Evolutionary conservation across 2,113 vertebrate genomes (phyloP).

Genomic region (Rhombomys opimus): DNA sequence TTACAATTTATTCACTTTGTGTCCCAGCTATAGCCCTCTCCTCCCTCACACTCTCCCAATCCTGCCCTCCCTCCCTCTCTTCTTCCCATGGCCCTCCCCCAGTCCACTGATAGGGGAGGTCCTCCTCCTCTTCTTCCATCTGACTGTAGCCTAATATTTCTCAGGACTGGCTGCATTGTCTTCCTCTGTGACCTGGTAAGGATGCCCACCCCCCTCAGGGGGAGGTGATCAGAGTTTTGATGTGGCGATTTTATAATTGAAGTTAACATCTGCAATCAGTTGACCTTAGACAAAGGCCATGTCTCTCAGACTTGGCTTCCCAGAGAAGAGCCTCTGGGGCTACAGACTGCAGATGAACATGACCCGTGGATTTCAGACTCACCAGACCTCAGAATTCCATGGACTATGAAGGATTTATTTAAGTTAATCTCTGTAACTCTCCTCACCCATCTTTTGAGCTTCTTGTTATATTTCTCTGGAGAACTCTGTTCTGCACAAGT

Average conservation of each 20-base stretch:
- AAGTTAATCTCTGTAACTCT: background rate
- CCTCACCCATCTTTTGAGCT: background rate
- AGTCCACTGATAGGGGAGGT: no score
- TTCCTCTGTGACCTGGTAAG: no score
- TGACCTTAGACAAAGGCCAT: background rate
- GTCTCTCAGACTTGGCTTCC: background rate
- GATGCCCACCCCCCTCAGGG: no score
- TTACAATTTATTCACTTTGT: no score
- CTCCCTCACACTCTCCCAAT: no score
- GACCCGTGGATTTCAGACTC: background rate
- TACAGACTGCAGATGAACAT: background rate
- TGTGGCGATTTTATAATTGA: background rate
- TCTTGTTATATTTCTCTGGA: background rate
- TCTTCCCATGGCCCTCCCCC: no score
- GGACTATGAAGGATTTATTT: background rate
- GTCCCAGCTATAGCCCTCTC: no score
- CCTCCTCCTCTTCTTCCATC: no score
- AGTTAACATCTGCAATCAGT: background rate
- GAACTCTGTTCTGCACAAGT: background rate
- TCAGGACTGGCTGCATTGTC: no score
- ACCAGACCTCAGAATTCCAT: background rate
- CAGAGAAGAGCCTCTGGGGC: background rate
- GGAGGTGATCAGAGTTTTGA: background rate
- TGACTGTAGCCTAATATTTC: no score
- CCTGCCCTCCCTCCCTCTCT: no score